Evolutionary conservation across 2,113 vertebrate species (phyloP), one percentile per base, ranked within the genome.

Genomic region (Anseranas semipalmata): DNA sequence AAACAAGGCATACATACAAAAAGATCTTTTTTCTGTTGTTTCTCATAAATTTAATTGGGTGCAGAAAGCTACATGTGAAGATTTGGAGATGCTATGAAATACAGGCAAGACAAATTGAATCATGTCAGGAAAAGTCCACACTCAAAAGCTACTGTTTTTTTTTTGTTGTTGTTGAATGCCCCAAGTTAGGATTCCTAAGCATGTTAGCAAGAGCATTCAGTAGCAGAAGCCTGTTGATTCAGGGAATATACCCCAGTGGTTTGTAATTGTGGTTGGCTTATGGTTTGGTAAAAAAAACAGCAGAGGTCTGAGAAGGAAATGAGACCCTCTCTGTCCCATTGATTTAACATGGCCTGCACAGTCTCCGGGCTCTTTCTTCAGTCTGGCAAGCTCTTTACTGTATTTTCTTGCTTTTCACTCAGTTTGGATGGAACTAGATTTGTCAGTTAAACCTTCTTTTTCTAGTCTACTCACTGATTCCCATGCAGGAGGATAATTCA

Each of bases 311-410:
- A 67, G 73, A 63, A 75, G 21, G 8, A 75, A 82, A 73, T 1
- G 0, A 72, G 20, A 46, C 15, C 20, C 5, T 65, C 81, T 39
- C 4, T 7, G 6, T 33, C 15, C 12, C 2, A 2, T 4, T 45
- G 67, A 76, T 15, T 70, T 13, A 59, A 35, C 50, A 63, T 8
- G 5, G 20, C 3, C 19, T 41, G 16, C 46, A 35, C 3, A 30
- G 11, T 5, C 28, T 74, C 45, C 2, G 5, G 12, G 14, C 2
- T 41, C 24, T 76, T 85, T 83, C 19, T 35, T 43, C 15, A 85
- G 12, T 35, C 58, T 62, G 4, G 12, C 72, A 62, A 75, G 30
- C 0, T 32, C 71, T 58, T 48, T 46, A 46, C 2, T 32, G 2
- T 21, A 43, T 24, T 81, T 84, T 56, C 21, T 74, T 52, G 20